Evolutionary conservation across 2,888 invertebrate genomes (phyloP).

Genomic region (Merodon equestris): DNA sequence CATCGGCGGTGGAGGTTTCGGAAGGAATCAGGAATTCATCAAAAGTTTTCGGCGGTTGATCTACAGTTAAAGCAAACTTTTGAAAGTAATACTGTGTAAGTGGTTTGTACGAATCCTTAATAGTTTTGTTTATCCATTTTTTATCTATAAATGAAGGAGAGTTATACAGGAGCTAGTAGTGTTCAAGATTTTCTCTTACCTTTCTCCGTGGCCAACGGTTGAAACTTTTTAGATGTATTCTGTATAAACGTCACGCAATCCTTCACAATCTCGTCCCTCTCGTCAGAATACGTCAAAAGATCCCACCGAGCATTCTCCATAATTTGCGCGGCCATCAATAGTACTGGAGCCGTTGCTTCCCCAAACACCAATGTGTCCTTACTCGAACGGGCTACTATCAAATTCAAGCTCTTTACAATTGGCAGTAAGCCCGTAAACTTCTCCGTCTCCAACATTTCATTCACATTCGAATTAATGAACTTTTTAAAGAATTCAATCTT

Average conservation of each 20-base stretch:
- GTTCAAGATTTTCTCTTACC: slow-evolving; percentile 61
- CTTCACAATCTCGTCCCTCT: slow-evolving; percentile 72
- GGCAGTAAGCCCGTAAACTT: slow-evolving; percentile 66
- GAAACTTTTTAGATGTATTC: slow-evolving; percentile 71
- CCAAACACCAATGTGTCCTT: slow-evolving; percentile 71
- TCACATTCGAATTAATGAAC: slow-evolving; percentile 72
- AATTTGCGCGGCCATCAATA: slow-evolving; percentile 73
- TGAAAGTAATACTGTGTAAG: slow-evolving; percentile 75
- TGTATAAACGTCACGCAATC: slow-evolving; percentile 72
- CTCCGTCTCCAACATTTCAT: slow-evolving; percentile 70
- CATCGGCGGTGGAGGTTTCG: slow-evolving; percentile 70
- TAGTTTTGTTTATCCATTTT: slow-evolving; percentile 74
- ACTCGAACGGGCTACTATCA: slow-evolving; percentile 69
- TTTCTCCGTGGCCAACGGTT: slow-evolving; percentile 72
- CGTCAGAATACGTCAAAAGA: slow-evolving; percentile 72
- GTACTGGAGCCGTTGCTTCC: slow-evolving; percentile 72
- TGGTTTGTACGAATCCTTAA: slow-evolving; percentile 71
- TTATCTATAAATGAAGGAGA: slow-evolving; percentile 71
- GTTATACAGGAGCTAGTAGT: not conserved
- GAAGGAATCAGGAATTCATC: slow-evolving; percentile 73
- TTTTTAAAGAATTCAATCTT: slow-evolving; percentile 72
- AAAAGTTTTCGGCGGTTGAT: slow-evolving; percentile 71
- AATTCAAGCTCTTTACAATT: slow-evolving; percentile 71
- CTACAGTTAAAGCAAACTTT: slow-evolving; percentile 71
- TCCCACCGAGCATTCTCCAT: slow-evolving; percentile 75